Evolutionary conservation across 2,888 invertebrate genomes (phyloP).

Genomic region (Pristionchus entomophagus): DNA sequence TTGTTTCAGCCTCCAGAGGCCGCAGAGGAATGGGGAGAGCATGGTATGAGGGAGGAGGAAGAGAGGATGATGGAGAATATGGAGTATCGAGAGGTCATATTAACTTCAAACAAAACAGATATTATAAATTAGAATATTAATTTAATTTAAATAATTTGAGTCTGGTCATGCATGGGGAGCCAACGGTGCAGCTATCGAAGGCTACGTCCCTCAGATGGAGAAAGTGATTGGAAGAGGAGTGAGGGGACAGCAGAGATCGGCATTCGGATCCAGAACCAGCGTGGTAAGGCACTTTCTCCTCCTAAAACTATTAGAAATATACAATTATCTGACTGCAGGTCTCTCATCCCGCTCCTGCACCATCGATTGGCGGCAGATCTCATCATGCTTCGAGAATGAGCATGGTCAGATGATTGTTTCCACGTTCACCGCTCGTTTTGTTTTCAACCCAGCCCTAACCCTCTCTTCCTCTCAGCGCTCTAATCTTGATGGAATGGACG

Average conservation of each 20-base stretch:
- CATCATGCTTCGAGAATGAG: constrained; percentile 25
- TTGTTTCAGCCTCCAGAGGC: background rate
- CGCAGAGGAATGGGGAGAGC: background rate
- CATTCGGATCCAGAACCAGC: background rate
- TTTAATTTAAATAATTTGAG: background rate
- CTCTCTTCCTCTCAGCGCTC: too few relatives aligned
- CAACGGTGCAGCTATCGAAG: background rate
- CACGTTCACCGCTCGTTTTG: background rate
- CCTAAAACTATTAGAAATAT: too few relatives aligned
- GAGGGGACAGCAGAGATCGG: background rate
- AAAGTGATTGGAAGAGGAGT: background rate
- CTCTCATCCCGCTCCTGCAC: background rate
- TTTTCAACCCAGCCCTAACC: too few relatives aligned
- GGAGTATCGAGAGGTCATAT: background rate
- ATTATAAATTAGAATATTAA: background rate
- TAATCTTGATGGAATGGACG: background rate
- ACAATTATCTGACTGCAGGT: background rate
- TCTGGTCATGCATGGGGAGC: background rate
- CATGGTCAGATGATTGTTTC: background rate
- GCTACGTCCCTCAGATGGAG: background rate
- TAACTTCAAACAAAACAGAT: background rate
- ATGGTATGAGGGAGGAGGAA: background rate
- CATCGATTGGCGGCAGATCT: background rate
- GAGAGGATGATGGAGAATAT: background rate
- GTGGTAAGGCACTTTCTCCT: background rate